Evolutionary conservation across 2,888 invertebrate genomes (phyloP), one percentile per base, ranked within the genome.

Genomic region (Microplitis deprimator): DNA sequence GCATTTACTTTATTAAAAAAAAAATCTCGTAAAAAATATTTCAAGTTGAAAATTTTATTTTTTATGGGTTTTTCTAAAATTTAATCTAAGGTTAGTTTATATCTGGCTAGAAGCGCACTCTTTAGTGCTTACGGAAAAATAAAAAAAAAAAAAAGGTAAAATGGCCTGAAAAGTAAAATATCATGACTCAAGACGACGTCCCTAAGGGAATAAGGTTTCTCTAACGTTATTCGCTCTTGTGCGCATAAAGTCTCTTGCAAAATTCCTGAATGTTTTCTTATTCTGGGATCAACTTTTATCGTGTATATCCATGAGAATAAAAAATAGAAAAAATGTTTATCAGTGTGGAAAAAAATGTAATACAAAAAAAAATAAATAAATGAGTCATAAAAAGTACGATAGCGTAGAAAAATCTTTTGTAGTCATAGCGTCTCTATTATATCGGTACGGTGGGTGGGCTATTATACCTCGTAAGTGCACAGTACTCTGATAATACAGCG

Each of bases 271-370:
- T 77, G 77, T 72, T 61, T 62, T 61, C 39, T 50, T 62, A 62
- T 17, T 61, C 76, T 68, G 6, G 64, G 50, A 73, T 73, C 62
- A 41, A 68, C 20, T 77, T 77, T 77, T 73, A 73, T 76, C 60
- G 72, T 76, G n/a, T 62, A 72, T 13, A 50, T 59, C 72, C 72
- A 60, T 72, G 69, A 73, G 59, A 77, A 68, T 73, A 68, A 68
- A 60, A 73, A 75, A 20, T 50, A 8, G 50, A 50, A 72, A 61
- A 38, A 68, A 68, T 10, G 62, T 68, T 68, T 62, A 10, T n/a
- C 38, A 61, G 68, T 13, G 8, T 13, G 38, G 50, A 70, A 41
- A 71, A 59, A 38, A 60, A 13, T 59, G 50, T 41, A 68, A 72
- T 39, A 41, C 40, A 16, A 73, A 64, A 29, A 7, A 20, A 64